A percentile compares a stretch with the other conserved stretches of the same genome.
These are phyloP conservation scores for Drosophila mulleri DNA, from an alignment of 2,888 invertebrate genomes.

Conservation along the genomic window DNA sequence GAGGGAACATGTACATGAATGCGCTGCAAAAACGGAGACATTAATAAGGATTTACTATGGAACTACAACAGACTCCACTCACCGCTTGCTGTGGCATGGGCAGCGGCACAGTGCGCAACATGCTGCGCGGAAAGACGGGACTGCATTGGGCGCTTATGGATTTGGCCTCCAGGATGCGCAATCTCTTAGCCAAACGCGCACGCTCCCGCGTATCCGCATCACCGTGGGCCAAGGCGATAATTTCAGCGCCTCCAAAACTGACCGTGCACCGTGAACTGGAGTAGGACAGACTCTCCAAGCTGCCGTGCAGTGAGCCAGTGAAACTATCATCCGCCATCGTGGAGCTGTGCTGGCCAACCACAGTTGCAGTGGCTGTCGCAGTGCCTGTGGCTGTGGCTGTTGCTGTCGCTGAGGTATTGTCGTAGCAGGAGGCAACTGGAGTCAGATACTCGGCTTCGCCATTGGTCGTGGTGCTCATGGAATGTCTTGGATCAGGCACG, in stretches of 20 bases:
- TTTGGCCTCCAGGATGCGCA: constrained; percentile 84
- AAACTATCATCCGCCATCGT: constrained; percentile 84
- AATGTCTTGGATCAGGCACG: constrained; percentile 43
- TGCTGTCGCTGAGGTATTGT: constrained; percentile 70
- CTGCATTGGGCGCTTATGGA: constrained; percentile 85
- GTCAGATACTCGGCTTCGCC: constrained; percentile 60
- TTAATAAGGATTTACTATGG: neutral
- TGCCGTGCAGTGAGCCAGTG: constrained; percentile 82
- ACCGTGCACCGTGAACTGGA: constrained; percentile 84
- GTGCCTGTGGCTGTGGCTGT: constrained; percentile 43
- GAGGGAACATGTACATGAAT: constrained; percentile 75
- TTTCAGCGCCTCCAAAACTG: constrained; percentile 82
- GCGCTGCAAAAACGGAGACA: constrained; percentile 37
- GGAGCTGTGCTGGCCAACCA: constrained; percentile 76
- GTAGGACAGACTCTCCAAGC: constrained; percentile 84
- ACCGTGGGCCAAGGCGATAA: constrained; percentile 65
- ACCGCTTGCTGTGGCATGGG: constrained; percentile 62
- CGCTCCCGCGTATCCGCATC: constrained; percentile 77
- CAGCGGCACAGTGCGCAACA: constrained; percentile 59
- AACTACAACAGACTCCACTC: constrained; percentile 6
- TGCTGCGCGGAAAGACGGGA: constrained; percentile 82
- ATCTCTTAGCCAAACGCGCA: constrained; percentile 74
- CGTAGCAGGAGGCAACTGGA: constrained; percentile 77
- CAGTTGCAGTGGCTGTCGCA: constrained; percentile 46
- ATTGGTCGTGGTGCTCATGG: constrained; percentile 63